Percentiles rank a stretch among this genome's conserved stretches.
Conservation (phyloP, 2,888 invertebrate genomes). For the Suillia variegata region DNA sequence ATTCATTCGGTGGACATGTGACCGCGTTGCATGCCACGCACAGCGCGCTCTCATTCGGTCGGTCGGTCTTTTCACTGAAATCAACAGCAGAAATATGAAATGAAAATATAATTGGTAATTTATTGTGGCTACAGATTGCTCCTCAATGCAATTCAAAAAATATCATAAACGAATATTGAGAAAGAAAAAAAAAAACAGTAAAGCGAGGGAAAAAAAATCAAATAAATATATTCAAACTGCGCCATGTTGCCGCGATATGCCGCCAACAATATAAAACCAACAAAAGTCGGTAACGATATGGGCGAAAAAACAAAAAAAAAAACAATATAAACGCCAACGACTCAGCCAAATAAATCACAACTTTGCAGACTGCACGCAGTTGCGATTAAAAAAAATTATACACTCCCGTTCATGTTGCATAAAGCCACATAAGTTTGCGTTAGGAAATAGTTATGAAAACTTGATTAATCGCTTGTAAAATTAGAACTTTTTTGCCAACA, state of each 20-base stretch:
- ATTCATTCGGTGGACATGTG: slow-evolving; percentile 6
- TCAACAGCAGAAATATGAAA: slow-evolving; percentile 44
- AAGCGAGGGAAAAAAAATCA: neutral
- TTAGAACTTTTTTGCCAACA: too few species aligned
- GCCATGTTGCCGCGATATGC: neutral
- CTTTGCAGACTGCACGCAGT: slow-evolving; percentile 21
- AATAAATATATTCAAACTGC: neutral
- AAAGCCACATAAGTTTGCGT: too few species aligned
- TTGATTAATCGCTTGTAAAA: too few species aligned
- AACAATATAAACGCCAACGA: neutral
- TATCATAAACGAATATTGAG: neutral
- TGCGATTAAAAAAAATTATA: neutral
- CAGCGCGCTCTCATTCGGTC: neutral
- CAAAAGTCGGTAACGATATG: neutral
- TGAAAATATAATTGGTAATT: slow-evolving; percentile 52
- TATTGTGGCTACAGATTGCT: slow-evolving; percentile 36
- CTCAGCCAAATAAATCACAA: slow-evolving; percentile 20
- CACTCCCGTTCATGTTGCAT: too few species aligned
- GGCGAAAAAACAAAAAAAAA: neutral
- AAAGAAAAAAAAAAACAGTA: neutral
- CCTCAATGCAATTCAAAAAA: neutral
- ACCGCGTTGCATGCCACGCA: too few species aligned
- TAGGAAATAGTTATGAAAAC: too few species aligned
- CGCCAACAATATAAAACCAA: neutral
- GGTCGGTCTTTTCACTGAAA: slow-evolving; percentile 6